phyloP scores from a whole-genome alignment of 2,113 vertebrate species.

The Cinclus mexicanus region DNA sequence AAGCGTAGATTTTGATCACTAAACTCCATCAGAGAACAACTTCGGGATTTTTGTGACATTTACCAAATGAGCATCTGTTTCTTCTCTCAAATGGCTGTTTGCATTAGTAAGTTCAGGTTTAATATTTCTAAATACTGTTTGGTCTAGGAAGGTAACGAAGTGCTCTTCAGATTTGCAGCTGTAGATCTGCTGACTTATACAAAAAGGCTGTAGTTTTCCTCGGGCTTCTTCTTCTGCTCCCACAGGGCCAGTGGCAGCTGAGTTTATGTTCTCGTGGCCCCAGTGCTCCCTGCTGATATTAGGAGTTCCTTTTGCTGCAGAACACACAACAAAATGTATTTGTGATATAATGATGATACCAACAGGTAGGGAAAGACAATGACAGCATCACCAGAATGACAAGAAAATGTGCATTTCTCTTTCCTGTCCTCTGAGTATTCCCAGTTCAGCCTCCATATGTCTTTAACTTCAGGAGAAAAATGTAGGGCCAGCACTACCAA shows the following conservation, averaged over 20 bases:
- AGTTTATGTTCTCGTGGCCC: accelerated
- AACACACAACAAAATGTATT: neutral
- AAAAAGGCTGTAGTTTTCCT: neutral
- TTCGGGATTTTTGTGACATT: neutral
- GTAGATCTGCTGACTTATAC: neutral
- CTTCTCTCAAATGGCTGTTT: neutral
- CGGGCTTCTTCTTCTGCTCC: neutral
- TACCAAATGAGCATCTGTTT: neutral
- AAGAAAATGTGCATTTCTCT: neutral
- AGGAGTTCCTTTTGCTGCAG: neutral
- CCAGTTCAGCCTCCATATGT: neutral
- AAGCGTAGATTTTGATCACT: neutral
- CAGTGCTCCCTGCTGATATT: neutral
- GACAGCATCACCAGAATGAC: neutral
- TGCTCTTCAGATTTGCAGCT: neutral
- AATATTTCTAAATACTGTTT: neutral
- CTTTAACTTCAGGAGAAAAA: neutral
- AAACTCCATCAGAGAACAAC: neutral
- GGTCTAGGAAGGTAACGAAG: neutral
- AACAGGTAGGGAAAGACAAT: neutral
- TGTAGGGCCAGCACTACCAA: neutral
- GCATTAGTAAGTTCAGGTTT: neutral
- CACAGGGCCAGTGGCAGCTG: neutral
- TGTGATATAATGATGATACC: neutral
- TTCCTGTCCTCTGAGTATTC: neutral